Evolutionary conservation across 2,888 invertebrate genomes (phyloP), one percentile per base, ranked within the genome.

Genomic region (Eubasilissa splendida): DNA sequence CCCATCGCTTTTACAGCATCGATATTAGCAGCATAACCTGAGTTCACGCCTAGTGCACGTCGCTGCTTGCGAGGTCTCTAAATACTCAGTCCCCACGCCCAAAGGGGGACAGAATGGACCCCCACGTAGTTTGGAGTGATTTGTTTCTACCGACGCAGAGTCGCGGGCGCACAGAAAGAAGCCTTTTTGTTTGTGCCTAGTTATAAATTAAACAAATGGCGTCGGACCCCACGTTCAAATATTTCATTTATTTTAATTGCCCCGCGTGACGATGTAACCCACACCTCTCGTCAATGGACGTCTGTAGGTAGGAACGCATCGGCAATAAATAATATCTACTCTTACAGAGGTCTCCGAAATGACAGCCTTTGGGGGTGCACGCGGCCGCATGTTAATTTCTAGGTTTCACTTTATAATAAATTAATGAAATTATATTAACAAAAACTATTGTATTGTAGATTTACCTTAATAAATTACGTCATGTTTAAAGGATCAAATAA

Each of bases 221-320:
- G 76, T n/a, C 60, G 22, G 63, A 22, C 14, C 76, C 60, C 63
- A 52, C 58, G 63, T 31, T 60, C 53, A 75, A 79, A 80, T 80
- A 70, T 76, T 80, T 76, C 76, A 80, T 76, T 76, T 80, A 80
- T 80, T 80, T 80, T 80, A 80, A 80, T 80, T 80, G 53, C 22
- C 68, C 70, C n/a, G 10, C 33, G 52, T 75, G 80, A 76, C 75
- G 76, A 60, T 71, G 80, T 80, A 71, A 63, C 76, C 71, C 56
- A 80, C 80, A 80, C 80, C 80, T 80, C 58, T 59, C 59, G 33
- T 31, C 33, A 74, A 74, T 12, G 50, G 14, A 31, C 11, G 31
- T 71, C 54, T 54, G 54, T 71, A 42, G 68, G 68, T 14, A 50
- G 50, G 68, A n/a, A 66, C n/a, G 42, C 2, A 50, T 12, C 68